A percentile compares a stretch with the other conserved stretches of the same genome.
Evolutionary conservation across 1,140 invertebrate species (phyloP).

Genomic region (Megalopta genalis): DNA sequence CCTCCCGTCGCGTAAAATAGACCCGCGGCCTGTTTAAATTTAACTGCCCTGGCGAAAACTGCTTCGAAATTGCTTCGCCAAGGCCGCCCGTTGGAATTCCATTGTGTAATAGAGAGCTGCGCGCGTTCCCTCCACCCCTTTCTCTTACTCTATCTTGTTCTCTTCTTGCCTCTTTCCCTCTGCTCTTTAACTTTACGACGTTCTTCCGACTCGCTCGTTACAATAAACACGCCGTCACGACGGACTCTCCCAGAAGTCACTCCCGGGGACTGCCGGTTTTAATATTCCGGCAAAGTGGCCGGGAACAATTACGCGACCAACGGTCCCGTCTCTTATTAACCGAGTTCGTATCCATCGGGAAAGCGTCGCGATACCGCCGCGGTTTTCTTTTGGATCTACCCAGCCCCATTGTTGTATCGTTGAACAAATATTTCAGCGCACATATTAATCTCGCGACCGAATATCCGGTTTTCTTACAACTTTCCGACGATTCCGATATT

Average conservation of each 20-base stretch:
- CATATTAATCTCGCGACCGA: neutral
- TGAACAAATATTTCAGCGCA: neutral
- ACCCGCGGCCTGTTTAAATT: constrained; percentile 54
- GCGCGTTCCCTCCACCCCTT: neutral
- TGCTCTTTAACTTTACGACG: constrained; percentile 63
- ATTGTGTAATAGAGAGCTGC: constrained; percentile 58
- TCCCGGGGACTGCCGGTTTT: constrained; percentile 49
- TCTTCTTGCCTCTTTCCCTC: neutral
- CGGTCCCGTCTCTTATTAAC: constrained; percentile 49
- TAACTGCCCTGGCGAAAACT: constrained; percentile 58
- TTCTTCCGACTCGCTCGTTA: constrained; percentile 59
- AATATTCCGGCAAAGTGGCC: constrained; percentile 62
- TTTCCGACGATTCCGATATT: too few species aligned
- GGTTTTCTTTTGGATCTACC: neutral
- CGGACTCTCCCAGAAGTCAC: constrained; percentile 58
- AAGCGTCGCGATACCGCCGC: neutral
- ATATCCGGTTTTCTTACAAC: too few species aligned
- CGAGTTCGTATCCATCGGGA: neutral
- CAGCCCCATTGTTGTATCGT: neutral
- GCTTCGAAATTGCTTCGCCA: constrained; percentile 52
- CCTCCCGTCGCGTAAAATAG: constrained; percentile 30
- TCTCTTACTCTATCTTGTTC: neutral
- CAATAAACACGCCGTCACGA: constrained; percentile 63
- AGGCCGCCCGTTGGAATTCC: constrained; percentile 50
- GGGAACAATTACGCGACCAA: constrained; percentile 56